Base-by-base conservation (phyloP, 2,113 vertebrate species). In the Ondatra zibethicus region DNA sequence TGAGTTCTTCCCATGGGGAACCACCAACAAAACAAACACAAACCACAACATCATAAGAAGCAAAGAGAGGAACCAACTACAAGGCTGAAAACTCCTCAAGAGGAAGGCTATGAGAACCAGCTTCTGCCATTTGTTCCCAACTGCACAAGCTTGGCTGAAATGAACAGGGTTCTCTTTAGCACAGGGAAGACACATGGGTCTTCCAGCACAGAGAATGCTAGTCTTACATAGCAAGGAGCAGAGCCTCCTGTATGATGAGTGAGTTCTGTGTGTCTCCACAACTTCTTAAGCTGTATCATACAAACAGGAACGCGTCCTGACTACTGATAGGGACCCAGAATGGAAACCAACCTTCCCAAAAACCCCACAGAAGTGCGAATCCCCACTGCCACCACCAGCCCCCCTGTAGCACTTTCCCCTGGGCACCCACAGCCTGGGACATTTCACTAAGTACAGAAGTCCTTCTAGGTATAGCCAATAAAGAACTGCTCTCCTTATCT, bases 231-330 rank as follows among this genome's bases (percentile, higher is more conserved):
- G 27, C 1, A 33, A 9, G 21, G 9, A 19, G 33, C 13, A 5
- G 1, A 2, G 29, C 8, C 23, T 27, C 39, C 39, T 9, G 5
- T 27, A 21, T 0, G 17, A 8, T 1, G 9, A 17, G 10, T 0
- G 4, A 45, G 45, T 27, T 39, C 19, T 5, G 0, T 11, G 58
- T 25, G 12, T 11, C 10, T 70, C 47, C 68, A 19, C 16, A 63
- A 50, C 5, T 47, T 12, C 5, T 39, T 12, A 25, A 33, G 14
- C n/a, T 13, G 23, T 0, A 10, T 23, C n/a, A 31, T 25, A n/a
- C 11, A 29, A 42, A 87, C 33, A 31, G 27, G 42, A 55, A 23
- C 5, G 9, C 17, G 39, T 12, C 11, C 29, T 33, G 65, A 70
- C 2, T 25, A 55, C 3, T 8, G 29, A 66, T 2, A 65, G n/a